phyloP scores from a whole-genome alignment of 2,888 invertebrate species.

The Plagodis pulveraria region DNA sequence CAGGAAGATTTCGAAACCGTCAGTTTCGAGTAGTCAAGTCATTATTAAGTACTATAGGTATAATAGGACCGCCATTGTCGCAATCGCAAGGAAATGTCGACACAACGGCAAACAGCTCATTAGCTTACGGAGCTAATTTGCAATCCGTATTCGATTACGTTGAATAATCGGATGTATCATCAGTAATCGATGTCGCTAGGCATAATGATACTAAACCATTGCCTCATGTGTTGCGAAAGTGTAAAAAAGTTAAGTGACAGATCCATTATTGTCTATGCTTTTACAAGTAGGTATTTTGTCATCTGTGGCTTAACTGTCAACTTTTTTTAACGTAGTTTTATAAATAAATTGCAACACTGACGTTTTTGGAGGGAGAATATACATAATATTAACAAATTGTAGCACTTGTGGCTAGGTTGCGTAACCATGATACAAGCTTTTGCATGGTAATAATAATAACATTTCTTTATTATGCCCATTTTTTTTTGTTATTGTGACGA shows the following conservation, averaged over 20 bases:
- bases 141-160: conserved; percentile 22
- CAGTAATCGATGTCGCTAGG: conserved; percentile 10
- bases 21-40: neutral
- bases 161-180: conserved; percentile 12
- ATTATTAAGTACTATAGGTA: conserved; percentile 1
- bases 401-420: too few relatives aligned
- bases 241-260: neutral
- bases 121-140: conserved; percentile 6
- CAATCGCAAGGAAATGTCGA: conserved; percentile 22
- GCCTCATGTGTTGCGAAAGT: neutral
- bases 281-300: too few relatives aligned
- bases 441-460: too few relatives aligned
- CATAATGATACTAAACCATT: neutral
- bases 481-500: too few relatives aligned
- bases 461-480: too few relatives aligned
- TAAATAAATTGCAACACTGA: too few relatives aligned
- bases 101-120: conserved; percentile 10
- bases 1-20: conserved; percentile 9
- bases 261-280: too few relatives aligned
- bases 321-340: too few relatives aligned
- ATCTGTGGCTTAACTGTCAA: too few relatives aligned
- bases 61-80: conserved; percentile 4
- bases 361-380: too few relatives aligned
- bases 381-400: too few relatives aligned
- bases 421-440: too few relatives aligned